Base-by-base conservation (phyloP, 2,888 invertebrate species). In the Dascillus cervinus region DNA sequence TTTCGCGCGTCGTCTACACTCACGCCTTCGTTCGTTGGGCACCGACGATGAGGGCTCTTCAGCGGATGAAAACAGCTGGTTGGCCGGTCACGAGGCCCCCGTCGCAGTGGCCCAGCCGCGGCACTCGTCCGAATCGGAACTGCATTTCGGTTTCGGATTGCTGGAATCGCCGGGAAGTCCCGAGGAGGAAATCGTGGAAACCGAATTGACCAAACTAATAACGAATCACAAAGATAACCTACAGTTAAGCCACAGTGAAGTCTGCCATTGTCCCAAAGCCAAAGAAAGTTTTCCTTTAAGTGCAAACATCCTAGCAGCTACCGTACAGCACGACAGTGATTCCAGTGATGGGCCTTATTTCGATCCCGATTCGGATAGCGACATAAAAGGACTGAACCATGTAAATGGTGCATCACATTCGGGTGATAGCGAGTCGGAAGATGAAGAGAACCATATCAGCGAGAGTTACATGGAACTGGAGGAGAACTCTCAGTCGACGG, bases 1-100 rank as follows among this genome's bases (percentile, higher is more conserved):
- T 35, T 86, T 87, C 63, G 86, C 86, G 43, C 72, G 81, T 37
- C 79, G 80, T 55, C 68, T 87, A 41, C 83, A 85, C 56, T 78
- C 79, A 32, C 78, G 83, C 41, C 67, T 87, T 47, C 75, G 79
- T 48, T 77, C 80, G 43, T 71, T 86, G 43, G 82, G 82, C 29
- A 67, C 73, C 32, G 66, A 75, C 41, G 54, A 54, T 31, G 68
- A 67, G 42, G 41, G 22, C 15, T 34, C 26, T 13, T 23, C 29
- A n/a, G 32, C 62, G 30, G 58, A 59, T 49, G 51, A 60, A 36
- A 64, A 56, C 34, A 61, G 63, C 26, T 64, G 67, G 60, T 47
- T 66, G 11, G 50, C 60, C 39, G 38, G 59, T 31, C 61, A 53
- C 11, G 62, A 62, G 29, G 47, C 40, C 29, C 47, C 46, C n/a